Conservation (phyloP, 2,888 invertebrate genomes). For the Lottia scabra region DNA sequence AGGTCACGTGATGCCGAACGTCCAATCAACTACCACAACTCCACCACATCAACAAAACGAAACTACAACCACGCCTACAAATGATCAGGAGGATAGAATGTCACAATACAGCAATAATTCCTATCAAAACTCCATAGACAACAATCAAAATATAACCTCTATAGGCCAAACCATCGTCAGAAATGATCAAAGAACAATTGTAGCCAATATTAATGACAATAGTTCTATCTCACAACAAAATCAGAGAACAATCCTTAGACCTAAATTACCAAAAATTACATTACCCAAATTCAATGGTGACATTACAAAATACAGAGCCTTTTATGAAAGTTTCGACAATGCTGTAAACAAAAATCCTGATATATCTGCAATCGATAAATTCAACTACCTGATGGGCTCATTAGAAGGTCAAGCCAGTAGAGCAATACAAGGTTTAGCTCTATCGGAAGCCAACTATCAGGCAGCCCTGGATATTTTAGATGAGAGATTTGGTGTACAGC, state of each 20-base stretch:
- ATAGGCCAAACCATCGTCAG: too few species aligned
- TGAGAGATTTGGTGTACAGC: slow-evolving; percentile 3
- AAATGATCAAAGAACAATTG: too few species aligned
- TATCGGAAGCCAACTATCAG: slow-evolving; percentile 3
- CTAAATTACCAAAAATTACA: slow-evolving; percentile 6
- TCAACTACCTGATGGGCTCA: background rate
- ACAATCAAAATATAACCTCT: too few species aligned
- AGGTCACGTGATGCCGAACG: too few species aligned
- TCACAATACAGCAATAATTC: too few species aligned
- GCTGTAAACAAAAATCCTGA: background rate
- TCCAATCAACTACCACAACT: too few species aligned
- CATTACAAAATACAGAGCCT: background rate
- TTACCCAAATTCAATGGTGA: background rate
- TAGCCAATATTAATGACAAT: too few species aligned
- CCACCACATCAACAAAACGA: background rate
- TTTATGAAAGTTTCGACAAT: slow-evolving; percentile 3
- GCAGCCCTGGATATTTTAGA: background rate
- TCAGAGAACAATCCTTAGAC: background rate
- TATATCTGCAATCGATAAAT: slow-evolving; percentile 8
- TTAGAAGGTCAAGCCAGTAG: slow-evolving; percentile 5
- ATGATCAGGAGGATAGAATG: too few species aligned
- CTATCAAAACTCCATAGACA: too few species aligned
- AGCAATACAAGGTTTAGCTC: background rate
- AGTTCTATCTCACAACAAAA: too few species aligned
- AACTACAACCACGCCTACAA: too few species aligned